A percentile compares a stretch with the other conserved stretches of the same genome.
Evolutionary conservation across 2,888 invertebrate genomes (phyloP).

Genomic region (Gymnocheta viridis): DNA sequence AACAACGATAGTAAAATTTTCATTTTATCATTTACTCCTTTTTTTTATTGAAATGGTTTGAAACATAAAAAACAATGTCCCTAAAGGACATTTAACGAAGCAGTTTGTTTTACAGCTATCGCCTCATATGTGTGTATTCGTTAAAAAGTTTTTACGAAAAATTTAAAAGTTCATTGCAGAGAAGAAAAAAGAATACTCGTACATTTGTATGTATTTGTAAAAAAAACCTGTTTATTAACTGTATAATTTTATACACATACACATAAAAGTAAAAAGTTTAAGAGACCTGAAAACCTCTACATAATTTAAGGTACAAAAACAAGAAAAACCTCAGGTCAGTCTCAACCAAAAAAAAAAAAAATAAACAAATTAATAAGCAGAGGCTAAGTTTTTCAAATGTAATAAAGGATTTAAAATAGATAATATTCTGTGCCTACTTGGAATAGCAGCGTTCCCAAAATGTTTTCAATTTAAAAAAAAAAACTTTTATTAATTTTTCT

Average conservation of each 20-base stretch:
- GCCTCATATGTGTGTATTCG: slow-evolving; percentile 23
- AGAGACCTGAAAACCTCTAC: slow-evolving; percentile 56
- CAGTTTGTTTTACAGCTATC: slow-evolving; percentile 57
- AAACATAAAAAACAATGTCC: slow-evolving; percentile 58
- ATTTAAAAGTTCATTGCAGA: slow-evolving; percentile 52
- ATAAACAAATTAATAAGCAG: no score
- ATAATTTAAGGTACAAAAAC: slow-evolving; percentile 47
- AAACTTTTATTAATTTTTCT: no score
- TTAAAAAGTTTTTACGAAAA: slow-evolving; percentile 28
- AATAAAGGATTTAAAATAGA: not conserved
- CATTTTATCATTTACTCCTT: slow-evolving; percentile 43
- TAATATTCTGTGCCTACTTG: not conserved
- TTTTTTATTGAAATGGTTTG: slow-evolving; percentile 29
- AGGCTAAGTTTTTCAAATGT: not conserved
- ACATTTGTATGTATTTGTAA: not conserved
- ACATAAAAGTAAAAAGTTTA: slow-evolving; percentile 38
- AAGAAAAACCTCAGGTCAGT: slow-evolving; percentile 42
- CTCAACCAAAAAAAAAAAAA: not conserved
- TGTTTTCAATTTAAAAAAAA: no score
- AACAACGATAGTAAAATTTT: slow-evolving; percentile 58
- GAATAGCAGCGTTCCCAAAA: no score
- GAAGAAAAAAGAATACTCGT: not conserved
- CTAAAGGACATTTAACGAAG: slow-evolving; percentile 68
- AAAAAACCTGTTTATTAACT: slow-evolving; percentile 60
- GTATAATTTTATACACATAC: slow-evolving; percentile 52